Conservation (phyloP, 1,140 invertebrate species). For the Brachystomella parvula region DNA sequence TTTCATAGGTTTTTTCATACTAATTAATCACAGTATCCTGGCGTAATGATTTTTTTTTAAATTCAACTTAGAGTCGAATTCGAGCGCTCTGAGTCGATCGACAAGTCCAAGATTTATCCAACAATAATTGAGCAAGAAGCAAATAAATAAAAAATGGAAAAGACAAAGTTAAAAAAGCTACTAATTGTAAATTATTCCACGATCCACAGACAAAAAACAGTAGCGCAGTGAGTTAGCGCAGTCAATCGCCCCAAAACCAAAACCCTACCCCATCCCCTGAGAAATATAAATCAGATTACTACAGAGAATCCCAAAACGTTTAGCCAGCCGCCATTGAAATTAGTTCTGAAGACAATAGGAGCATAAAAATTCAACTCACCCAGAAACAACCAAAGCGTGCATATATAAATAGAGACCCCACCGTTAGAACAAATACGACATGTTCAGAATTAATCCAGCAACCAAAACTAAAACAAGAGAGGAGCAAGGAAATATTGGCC, state of each 20-base stretch:
- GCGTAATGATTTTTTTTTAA: no score
- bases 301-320: slow-evolving; percentile 26
- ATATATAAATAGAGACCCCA: slow-evolving; percentile 21
- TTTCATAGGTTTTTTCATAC: no score
- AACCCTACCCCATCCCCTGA: not conserved
- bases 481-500: no score
- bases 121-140: slow-evolving; percentile 5
- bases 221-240: no score
- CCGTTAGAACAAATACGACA: slow-evolving; percentile 23
- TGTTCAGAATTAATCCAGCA: not conserved
- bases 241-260: slow-evolving; percentile 13
- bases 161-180: not conserved
- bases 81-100: no score
- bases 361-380: slow-evolving; percentile 31
- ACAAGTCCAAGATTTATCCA: no score
- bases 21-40: no score
- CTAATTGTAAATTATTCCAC: not conserved
- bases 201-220: no score
- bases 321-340: slow-evolving; percentile 20
- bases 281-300: slow-evolving; percentile 13
- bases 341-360: slow-evolving; percentile 9
- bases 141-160: not conserved
- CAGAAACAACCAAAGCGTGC: slow-evolving; percentile 24
- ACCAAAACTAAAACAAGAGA: not conserved
- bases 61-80: no score